These are phyloP conservation scores for Drosophila pseudoobscura DNA, from an alignment of 1,140 invertebrate genomes.

Conservation along the genomic window DNA sequence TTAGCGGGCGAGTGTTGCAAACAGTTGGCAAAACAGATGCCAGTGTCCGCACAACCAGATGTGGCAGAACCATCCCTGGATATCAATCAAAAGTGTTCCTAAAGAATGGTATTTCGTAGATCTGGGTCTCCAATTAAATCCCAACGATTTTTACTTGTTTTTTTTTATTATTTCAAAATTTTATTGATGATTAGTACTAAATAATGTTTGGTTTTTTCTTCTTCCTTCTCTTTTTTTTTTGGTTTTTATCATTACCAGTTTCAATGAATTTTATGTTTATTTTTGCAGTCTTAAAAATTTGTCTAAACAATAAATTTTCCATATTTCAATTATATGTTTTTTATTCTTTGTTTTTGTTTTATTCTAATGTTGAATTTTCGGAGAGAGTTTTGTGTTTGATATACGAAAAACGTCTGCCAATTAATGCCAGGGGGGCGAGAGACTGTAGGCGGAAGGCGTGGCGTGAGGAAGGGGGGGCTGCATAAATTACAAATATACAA, in stretches of 20 bases:
- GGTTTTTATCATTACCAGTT: constrained; percentile 65
- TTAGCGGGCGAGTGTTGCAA: constrained; percentile 34
- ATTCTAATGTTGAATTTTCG: constrained; percentile 63
- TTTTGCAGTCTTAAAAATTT: constrained; percentile 82
- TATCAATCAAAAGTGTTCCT: constrained; percentile 6
- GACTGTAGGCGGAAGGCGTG: constrained; percentile 9
- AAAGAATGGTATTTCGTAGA: not conserved
- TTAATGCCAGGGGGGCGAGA: constrained; percentile 41
- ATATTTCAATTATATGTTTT: constrained; percentile 56
- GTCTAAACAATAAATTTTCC: constrained; percentile 79
- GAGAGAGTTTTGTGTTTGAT: constrained; percentile 47
- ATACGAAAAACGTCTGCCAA: constrained; percentile 53
- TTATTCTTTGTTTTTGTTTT: constrained; percentile 22
- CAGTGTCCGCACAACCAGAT: constrained; percentile 26
- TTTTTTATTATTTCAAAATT: constrained; percentile 69
- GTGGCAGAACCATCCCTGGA: constrained; percentile 2
- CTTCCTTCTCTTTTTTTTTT: constrained; percentile 35
- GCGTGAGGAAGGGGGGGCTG: constrained; percentile 16
- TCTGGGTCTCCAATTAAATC: constrained; percentile 1
- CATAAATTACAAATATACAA: constrained; percentile 46
- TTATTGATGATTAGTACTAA: constrained; percentile 78
- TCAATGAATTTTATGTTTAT: constrained; percentile 76
- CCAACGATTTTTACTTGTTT: constrained; percentile 1
- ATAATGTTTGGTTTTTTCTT: constrained; percentile 57
- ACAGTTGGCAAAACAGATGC: constrained; percentile 68